Conservation (phyloP, 2,888 invertebrate genomes). For the Papilio protenor region DNA sequence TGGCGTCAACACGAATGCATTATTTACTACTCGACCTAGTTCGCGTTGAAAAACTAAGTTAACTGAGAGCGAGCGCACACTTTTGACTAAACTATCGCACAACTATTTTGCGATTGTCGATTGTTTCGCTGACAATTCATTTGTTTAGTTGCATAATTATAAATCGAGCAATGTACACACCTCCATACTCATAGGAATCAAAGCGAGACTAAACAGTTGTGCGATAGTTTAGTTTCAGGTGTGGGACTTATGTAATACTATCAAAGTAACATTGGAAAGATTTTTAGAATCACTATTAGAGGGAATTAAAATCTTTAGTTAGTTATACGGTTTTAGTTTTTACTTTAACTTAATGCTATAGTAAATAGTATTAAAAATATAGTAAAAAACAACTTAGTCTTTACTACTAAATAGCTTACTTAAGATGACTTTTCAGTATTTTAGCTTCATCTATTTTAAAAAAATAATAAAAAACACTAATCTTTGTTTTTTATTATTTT, state of each 20-base stretch:
- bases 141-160: too few relatives aligned
- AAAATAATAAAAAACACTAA: background rate
- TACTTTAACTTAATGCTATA: too few relatives aligned
- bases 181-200: too few relatives aligned
- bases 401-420: background rate
- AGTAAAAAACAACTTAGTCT: background rate
- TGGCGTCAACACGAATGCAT: background rate
- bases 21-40: background rate
- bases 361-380: background rate
- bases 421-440: background rate
- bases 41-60: background rate
- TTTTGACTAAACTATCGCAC: too few relatives aligned
- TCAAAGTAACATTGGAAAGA: background rate
- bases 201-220: too few relatives aligned
- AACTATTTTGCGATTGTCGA: too few relatives aligned
- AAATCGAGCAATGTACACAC: too few relatives aligned
- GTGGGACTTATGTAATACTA: too few relatives aligned
- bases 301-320: background rate
- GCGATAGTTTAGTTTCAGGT: too few relatives aligned
- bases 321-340: background rate
- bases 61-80: too few relatives aligned
- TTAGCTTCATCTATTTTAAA: background rate
- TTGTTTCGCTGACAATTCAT: too few relatives aligned
- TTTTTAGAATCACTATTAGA: background rate
- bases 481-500: too few relatives aligned